Base-by-base conservation (phyloP, 2,113 vertebrate genomes). In the Parus major region DNA sequence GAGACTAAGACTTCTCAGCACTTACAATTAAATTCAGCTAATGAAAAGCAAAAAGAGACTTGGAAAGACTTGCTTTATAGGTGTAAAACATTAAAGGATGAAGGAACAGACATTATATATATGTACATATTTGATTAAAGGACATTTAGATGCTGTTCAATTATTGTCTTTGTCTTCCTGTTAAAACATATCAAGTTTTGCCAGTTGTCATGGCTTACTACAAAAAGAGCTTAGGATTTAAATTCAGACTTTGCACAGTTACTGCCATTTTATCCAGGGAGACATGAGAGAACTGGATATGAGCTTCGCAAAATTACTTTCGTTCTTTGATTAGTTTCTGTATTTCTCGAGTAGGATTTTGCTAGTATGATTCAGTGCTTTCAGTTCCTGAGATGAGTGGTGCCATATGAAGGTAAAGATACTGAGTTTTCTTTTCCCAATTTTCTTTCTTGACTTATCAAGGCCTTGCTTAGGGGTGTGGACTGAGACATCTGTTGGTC, bases 1-100 rank as follows among this genome's bases (percentile, higher is more conserved):
- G 80, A 94, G 56, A 39, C 75, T 75, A 69, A 89, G 72, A n/a
- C 23, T 50, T 88, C 31, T 92, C n/a, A 71, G 65, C 75, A 83
- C 87, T 80, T 85, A 50, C 11, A 80, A 72, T 93, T 91, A 92
- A 88, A 93, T 88, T 96, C 68, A 83, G 56, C 24, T 83, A 91
- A 92, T 83, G 56, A 41, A 82, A 93, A 80, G 59, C 81, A 86
- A 59, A 79, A 91, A 77, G 59, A 84, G 57, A 39, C 33, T 77
- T 85, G 41, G 27, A 70, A 66, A 42, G 25, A 11, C 39, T 82
- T 94, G 59, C 19, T 95, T 84, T 81, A 29, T 55, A 73, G 36
- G 31, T 52, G 39, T 63, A 50, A 92, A 89, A 94, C 86, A 63
- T 50, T 61, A 68, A 56, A 93, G n/a, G 12, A 72, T 28, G 52